A percentile compares a stretch with the other conserved stretches of the same genome.
These are phyloP conservation scores for Lemur catta DNA, from an alignment of 2,797 vertebrate species.

Conservation along the genomic window DNA sequence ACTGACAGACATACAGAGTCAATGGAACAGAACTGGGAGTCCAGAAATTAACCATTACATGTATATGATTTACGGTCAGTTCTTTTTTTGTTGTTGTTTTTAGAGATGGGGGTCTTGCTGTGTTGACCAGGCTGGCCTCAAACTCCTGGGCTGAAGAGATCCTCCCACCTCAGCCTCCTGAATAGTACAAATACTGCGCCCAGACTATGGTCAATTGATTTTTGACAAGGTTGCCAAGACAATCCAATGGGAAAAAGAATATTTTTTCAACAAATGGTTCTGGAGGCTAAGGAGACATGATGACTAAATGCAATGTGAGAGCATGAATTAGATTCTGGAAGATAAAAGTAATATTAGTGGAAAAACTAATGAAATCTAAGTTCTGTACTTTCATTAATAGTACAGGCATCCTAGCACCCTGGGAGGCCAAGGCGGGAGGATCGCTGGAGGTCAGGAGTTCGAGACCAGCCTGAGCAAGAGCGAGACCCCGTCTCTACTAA, in stretches of 20 bases:
- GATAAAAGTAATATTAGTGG: not conserved
- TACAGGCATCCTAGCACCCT: not conserved
- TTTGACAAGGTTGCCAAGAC: conserved; percentile 43
- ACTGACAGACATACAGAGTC: not conserved
- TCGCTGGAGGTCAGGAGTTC: too few species aligned
- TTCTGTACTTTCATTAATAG: not conserved
- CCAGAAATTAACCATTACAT: conserved; percentile 9
- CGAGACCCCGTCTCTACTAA: too few species aligned
- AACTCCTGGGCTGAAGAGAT: not conserved
- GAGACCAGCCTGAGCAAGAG: too few species aligned
- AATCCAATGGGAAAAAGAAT: not conserved
- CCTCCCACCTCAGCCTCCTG: not conserved
- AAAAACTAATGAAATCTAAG: conserved; percentile 13
- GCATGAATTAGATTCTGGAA: conserved; percentile 32
- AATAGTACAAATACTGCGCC: not conserved
- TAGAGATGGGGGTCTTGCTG: not conserved
- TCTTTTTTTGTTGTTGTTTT: not conserved
- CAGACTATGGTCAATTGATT: not conserved
- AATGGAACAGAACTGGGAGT: not conserved
- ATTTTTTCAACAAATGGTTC: conserved; percentile 49
- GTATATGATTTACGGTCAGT: not conserved
- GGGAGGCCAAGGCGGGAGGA: too few species aligned
- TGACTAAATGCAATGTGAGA: not conserved
- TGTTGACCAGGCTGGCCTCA: not conserved
- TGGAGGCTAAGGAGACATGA: not conserved